Evolutionary conservation across 2,888 invertebrate genomes (phyloP).

Genomic region (Parthenolecanium corni): DNA sequence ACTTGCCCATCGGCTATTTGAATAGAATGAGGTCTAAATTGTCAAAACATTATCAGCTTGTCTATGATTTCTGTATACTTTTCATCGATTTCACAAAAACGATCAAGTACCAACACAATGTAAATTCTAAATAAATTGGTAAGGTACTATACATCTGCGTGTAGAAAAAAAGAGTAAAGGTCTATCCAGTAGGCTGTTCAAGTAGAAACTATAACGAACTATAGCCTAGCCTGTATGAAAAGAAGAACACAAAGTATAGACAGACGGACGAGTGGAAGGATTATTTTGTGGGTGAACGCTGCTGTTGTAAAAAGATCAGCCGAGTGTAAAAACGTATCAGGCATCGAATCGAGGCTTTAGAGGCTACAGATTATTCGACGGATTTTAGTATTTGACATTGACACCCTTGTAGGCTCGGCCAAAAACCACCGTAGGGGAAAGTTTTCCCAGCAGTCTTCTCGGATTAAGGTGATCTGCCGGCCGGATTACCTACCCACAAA

Average conservation of each 20-base stretch:
- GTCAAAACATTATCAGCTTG: no score
- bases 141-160: no score
- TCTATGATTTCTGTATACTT: no score
- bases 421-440: conserved; percentile 18
- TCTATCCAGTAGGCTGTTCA: no score
- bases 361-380: conserved; percentile 28
- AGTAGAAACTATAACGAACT: no score
- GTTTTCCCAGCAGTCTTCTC: conserved; percentile 27
- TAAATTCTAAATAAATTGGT: no score
- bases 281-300: conserved; percentile 26
- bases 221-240: no score
- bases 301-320: conserved; percentile 25
- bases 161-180: no score
- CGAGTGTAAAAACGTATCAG: conserved; percentile 27
- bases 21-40: no score
- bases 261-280: conserved; percentile 15
- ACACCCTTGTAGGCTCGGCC: conserved; percentile 20
- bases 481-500: conserved; percentile 28
- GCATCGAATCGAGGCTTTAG: conserved; percentile 26
- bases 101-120: no score
- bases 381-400: conserved; percentile 29
- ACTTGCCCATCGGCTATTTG: no score
- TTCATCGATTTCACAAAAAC: no score
- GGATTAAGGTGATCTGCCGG: conserved; percentile 24
- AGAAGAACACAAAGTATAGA: background rate